Percentiles rank a stretch among this genome's conserved stretches.
phyloP scores from a whole-genome alignment of 2,888 invertebrate genomes.

The Ypsolopha scabrella region DNA sequence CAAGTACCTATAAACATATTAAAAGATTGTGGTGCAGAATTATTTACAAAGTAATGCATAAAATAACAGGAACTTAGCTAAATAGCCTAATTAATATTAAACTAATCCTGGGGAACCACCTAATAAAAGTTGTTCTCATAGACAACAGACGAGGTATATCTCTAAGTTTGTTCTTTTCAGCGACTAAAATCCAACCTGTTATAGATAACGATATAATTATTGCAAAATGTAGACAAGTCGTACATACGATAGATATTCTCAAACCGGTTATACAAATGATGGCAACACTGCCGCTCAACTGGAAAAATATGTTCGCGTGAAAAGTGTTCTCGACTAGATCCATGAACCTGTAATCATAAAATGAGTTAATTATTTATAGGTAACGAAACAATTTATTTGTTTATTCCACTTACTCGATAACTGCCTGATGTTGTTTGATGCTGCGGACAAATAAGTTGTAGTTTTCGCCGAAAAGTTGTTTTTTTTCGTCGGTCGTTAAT shows the following conservation, averaged over 20 bases:
- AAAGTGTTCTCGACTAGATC: conserved; percentile 54
- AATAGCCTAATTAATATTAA: too few relatives aligned
- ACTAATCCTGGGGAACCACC: too few relatives aligned
- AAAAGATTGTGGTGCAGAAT: too few relatives aligned
- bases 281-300: conserved; percentile 58
- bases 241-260: conserved; percentile 44
- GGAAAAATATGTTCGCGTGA: conserved; percentile 63
- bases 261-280: conserved; percentile 57
- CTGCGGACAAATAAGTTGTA: conserved; percentile 35
- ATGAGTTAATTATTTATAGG: neutral
- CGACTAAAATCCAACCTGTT: too few relatives aligned
- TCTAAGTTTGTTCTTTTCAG: too few relatives aligned
- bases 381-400: neutral
- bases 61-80: too few relatives aligned
- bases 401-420: conserved; percentile 28
- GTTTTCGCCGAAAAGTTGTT: conserved; percentile 21
- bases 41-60: too few relatives aligned
- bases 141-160: too few relatives aligned
- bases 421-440: conserved; percentile 42
- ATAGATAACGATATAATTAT: too few relatives aligned
- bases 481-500: conserved; percentile 12
- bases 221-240: too few relatives aligned
- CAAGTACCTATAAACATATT: too few relatives aligned
- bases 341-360: conserved; percentile 40
- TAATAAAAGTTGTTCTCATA: too few relatives aligned